Evolutionary conservation across 1,140 invertebrate species (phyloP), one percentile per base, ranked within the genome.

Genomic region (Steinernema feltiae): DNA sequence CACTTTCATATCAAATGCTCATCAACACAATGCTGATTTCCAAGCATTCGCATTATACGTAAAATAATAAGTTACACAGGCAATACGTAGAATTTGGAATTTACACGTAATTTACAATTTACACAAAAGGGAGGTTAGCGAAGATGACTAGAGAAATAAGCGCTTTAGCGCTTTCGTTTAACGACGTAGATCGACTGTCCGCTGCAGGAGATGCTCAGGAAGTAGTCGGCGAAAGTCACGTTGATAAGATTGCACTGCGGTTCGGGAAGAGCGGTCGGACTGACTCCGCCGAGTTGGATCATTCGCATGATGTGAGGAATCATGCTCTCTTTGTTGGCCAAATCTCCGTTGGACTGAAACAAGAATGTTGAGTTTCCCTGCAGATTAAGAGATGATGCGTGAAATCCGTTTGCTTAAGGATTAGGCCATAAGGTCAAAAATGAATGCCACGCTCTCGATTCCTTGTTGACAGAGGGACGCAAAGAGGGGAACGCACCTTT

Each of bases 261-360:
- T 63, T 63, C 53, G 15, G 53, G 53, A 3, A 63, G 53, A 7
- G 53, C 24, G 53, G 53, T 63, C 12, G 12, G 24, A 63, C 24
- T 63, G 53, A 63, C 24, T 7, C 53, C 41, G 41, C 80, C 81
- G 15, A 83, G 48, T 18, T 72, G 32, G 32, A 79, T 32, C 72
- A 83, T 81, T 30, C 73, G 69, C 7, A 53, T 21, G 24, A 82
- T 41, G 2, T 80, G 30, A 21, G 21, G 29, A 15, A 82, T 81
- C 24, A 85, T 46, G 17, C 46, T 32, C 48, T 84, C 83, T 1
- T 69, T 35, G 63, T 83, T 85, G 17, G 79, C 73, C 72, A 83
- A 71, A 32, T 83, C 82, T 21, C 82, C 82, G 30, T 80, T 80
- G n/a, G 81, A 81, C 80, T 80, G 75, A 24, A 80, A 77, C 31